Evolutionary conservation across 2,797 vertebrate species (phyloP).

Genomic region (Florisuga fusca): DNA sequence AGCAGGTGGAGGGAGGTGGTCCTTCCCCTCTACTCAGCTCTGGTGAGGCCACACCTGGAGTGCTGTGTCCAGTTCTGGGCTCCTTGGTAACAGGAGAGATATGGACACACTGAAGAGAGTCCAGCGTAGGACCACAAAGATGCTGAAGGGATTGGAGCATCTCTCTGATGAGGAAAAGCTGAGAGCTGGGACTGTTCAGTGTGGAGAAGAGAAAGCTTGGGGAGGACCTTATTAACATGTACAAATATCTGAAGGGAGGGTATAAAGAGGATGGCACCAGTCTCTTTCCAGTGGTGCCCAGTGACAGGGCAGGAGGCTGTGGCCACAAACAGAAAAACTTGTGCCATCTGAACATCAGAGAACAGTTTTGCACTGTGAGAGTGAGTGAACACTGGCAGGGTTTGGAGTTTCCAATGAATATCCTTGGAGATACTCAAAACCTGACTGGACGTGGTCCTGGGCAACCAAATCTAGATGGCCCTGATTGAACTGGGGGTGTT

Average conservation of each 20-base stretch:
- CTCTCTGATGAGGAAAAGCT: background rate
- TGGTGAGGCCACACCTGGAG: background rate
- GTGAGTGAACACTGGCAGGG: background rate
- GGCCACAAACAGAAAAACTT: background rate
- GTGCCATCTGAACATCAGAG: background rate
- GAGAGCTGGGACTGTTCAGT: background rate
- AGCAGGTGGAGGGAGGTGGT: background rate
- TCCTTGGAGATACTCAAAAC: background rate
- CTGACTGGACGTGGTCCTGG: background rate
- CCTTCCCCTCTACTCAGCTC: background rate
- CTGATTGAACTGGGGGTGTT: background rate
- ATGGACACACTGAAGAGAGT: background rate
- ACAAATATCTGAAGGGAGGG: background rate
- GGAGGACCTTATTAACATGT: background rate
- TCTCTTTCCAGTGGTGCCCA: background rate
- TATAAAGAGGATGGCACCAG: background rate
- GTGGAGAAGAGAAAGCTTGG: background rate
- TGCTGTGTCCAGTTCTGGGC: background rate
- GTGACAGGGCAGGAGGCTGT: background rate
- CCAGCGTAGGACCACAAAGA: background rate
- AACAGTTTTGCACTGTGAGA: background rate
- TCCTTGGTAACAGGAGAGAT: background rate
- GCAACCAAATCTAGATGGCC: background rate
- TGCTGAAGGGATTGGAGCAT: background rate
- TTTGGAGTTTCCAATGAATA: background rate